Percentiles rank a stretch among this genome's conserved stretches.
Evolutionary conservation across 2,113 vertebrate species (phyloP).

Genomic region (Scomber scombrus): DNA sequence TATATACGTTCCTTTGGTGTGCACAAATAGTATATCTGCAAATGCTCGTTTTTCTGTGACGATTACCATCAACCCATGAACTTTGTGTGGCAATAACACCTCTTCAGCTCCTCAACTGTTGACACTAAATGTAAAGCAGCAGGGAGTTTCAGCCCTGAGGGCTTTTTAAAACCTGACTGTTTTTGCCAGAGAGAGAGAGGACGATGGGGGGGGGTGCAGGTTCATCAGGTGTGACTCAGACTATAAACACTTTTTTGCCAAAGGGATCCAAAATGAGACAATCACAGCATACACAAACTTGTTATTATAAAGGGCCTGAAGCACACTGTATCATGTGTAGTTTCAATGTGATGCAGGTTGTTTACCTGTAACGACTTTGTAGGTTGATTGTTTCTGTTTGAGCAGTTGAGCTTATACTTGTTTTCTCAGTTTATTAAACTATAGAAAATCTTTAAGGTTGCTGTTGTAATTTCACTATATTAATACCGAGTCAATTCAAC

Average conservation of each 20-base stretch:
- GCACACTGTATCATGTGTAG: slow-evolving; percentile 3
- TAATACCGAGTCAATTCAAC: neutral
- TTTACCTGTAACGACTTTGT: slow-evolving; percentile 31
- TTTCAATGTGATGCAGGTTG: slow-evolving; percentile 9
- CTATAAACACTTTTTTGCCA: slow-evolving; percentile 37
- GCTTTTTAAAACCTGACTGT: slow-evolving; percentile 35
- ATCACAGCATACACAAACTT: slow-evolving; percentile 18
- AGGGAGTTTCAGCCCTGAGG: slow-evolving; percentile 44
- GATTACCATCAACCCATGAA: slow-evolving; percentile 39
- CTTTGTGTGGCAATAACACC: slow-evolving; percentile 49
- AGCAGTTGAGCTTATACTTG: slow-evolving; percentile 17
- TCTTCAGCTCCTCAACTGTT: slow-evolving; percentile 30
- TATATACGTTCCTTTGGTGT: neutral
- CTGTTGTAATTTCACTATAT: neutral
- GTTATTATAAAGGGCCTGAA: neutral
- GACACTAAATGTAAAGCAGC: slow-evolving; percentile 60
- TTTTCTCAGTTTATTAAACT: slow-evolving; percentile 22
- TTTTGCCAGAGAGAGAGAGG: slow-evolving; percentile 48
- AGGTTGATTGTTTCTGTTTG: slow-evolving; percentile 14
- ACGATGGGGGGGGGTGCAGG: slow-evolving; percentile 4
- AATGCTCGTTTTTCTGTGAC: slow-evolving; percentile 12
- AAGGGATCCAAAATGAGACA: slow-evolving; percentile 26
- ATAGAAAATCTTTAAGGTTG: slow-evolving; percentile 5
- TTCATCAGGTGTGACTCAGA: slow-evolving; percentile 57
- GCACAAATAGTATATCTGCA: neutral